Base-by-base conservation (phyloP, 1,140 invertebrate species). In the Pygmarrhopalites habei region DNA sequence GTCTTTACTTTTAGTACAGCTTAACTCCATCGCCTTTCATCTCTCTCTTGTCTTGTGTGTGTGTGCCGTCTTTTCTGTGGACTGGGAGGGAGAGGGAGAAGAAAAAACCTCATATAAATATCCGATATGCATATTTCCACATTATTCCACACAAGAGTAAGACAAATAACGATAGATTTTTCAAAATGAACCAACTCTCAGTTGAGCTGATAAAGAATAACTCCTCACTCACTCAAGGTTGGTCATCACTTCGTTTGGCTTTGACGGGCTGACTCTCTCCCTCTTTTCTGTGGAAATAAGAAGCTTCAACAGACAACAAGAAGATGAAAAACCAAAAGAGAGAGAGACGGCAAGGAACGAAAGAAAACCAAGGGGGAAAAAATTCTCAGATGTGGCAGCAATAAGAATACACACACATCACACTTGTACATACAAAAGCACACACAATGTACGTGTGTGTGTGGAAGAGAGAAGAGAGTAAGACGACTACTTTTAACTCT, bases 121-220 rank as follows among this genome's bases (percentile, higher is more conserved):
- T 25, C n/a, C 44, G 12, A 15, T 29, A 52, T 52, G 49, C 49
- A 52, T 52, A 52, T 52, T 52, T 47, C 28, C 15, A 5, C 32
- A 35, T 35, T 14, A 25, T 25, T 51, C 2, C 41, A 19, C 58
- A 49, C 57, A 66, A 64, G 58, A 64, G 57, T 62, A 69, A 69
- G 67, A 69, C 67, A 69, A 69, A 69, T 69, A 69, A 66, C 62
- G 64, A 63, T 63, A 66, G 67, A 69, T 69, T 66, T 69, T 69
- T 69, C 67, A 69, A 66, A 69, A 61, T 64, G 66, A 64, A 61
- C 58, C 47, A 67, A 12, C 49, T 28, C 5, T 15, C 3, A 28
- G 23, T 23, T 25, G 49, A 28, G 60, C 63, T 60, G 63, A 65
- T 60, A 65, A 60, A 60, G 52, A 52, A 62, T 55, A 55, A 47